Evolutionary conservation across 2,888 invertebrate species (phyloP).

Genomic region (Opisthograptis luteolata): DNA sequence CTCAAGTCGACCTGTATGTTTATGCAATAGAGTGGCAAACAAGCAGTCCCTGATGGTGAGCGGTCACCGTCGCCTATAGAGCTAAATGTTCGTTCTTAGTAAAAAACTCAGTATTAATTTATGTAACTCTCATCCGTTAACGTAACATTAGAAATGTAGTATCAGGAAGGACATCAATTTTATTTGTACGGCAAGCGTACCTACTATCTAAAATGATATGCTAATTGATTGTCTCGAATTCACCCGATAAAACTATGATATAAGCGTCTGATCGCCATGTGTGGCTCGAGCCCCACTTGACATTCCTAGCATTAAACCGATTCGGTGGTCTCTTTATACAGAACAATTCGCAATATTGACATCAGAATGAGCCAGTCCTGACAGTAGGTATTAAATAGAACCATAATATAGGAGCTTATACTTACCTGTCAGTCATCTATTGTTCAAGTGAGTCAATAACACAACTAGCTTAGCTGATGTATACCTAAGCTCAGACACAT

Average conservation of each 20-base stretch:
- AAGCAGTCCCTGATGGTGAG: too few species aligned
- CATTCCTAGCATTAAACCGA: conserved; percentile 10
- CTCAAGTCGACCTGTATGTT: too few species aligned
- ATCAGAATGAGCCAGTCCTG: conserved; percentile 35
- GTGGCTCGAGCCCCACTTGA: conserved; percentile 10
- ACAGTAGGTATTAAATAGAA: conserved; percentile 18
- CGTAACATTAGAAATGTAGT: neutral
- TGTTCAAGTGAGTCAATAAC: too few species aligned
- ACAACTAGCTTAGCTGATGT: too few species aligned
- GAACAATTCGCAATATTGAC: conserved; percentile 33
- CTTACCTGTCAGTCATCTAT: too few species aligned
- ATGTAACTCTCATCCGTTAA: too few species aligned
- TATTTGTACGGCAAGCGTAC: neutral
- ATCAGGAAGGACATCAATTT: conserved; percentile 7
- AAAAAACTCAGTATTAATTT: too few species aligned
- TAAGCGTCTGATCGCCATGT: conserved; percentile 3
- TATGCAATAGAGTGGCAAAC: too few species aligned
- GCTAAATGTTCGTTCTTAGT: too few species aligned
- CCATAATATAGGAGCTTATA: too few species aligned
- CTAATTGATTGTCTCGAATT: conserved; percentile 6
- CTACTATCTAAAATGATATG: conserved; percentile 4
- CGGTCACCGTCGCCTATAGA: too few species aligned
- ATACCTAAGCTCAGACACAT: too few species aligned
- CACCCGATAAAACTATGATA: conserved; percentile 5
- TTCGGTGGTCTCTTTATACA: conserved; percentile 10